Conservation (phyloP, 2,797 vertebrate species). For the Bucorvus abyssinicus region DNA sequence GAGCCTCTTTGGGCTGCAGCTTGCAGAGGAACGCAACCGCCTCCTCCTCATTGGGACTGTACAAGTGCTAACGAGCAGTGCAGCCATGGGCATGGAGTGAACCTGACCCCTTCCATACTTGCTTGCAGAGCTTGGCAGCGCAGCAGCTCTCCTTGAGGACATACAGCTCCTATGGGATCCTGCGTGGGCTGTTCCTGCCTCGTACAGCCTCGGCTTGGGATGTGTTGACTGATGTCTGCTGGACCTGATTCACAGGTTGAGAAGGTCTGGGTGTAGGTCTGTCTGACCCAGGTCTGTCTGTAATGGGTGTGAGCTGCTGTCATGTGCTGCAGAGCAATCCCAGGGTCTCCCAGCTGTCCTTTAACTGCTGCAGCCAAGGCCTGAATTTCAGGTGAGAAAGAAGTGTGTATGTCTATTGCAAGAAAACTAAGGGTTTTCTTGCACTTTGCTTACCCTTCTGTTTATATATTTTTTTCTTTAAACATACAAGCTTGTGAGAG, state of each 20-base stretch:
- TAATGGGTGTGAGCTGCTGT: not conserved
- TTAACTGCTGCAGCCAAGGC: not conserved
- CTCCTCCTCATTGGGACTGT: not conserved
- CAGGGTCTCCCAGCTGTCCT: not conserved
- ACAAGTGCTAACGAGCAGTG: fast-evolving
- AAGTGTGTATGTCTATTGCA: not conserved
- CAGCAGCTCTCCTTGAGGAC: not conserved
- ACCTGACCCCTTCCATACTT: not conserved
- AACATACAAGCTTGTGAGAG: not conserved
- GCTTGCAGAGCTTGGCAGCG: not conserved
- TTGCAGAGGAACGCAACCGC: fast-evolving
- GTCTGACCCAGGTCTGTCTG: not conserved
- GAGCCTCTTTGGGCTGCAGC: not conserved
- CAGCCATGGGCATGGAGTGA: fast-evolving
- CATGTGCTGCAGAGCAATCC: not conserved
- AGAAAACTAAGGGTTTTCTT: not conserved
- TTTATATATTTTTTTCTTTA: not conserved
- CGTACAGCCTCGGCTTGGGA: not conserved
- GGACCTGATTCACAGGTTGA: not conserved
- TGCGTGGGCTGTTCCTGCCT: not conserved
- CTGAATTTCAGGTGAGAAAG: not conserved
- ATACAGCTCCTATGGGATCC: not conserved
- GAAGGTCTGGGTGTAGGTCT: not conserved
- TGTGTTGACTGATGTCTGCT: not conserved
- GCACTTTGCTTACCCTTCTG: not conserved